These are phyloP conservation scores for Seira ritae DNA, from an alignment of 2,888 invertebrate species.

Conservation along the genomic window DNA sequence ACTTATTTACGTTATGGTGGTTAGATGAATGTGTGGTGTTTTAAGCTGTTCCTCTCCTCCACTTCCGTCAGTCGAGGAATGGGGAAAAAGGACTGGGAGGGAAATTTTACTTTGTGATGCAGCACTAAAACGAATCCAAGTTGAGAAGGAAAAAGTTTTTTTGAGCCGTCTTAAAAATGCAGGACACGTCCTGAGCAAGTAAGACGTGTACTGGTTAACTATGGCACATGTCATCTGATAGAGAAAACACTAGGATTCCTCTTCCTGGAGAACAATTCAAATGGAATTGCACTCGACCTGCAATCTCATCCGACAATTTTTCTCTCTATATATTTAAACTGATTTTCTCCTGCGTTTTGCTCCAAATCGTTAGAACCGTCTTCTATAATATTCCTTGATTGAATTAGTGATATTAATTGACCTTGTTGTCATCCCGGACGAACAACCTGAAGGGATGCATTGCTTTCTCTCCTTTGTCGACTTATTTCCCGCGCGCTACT, in stretches of 20 bases:
- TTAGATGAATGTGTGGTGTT: neutral
- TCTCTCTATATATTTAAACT: conserved; percentile 10
- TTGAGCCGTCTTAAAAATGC: conserved; percentile 41
- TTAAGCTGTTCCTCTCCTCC: neutral
- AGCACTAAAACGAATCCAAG: conserved; percentile 24
- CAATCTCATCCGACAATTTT: neutral
- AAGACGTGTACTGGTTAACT: conserved; percentile 52
- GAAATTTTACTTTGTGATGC: neutral
- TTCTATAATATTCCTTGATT: no score
- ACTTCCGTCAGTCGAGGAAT: neutral
- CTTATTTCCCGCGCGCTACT: no score
- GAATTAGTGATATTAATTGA: no score
- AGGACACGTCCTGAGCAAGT: conserved; percentile 39
- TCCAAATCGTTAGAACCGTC: no score
- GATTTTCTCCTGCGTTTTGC: neutral
- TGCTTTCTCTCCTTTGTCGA: no score
- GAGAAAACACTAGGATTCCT: neutral
- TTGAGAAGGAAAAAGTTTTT: conserved; percentile 14
- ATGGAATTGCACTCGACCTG: neutral
- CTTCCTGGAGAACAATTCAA: neutral
- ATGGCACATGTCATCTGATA: conserved; percentile 46
- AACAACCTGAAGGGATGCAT: no score
- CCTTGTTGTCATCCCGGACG: no score
- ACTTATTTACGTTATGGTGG: neutral
- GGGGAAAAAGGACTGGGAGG: conserved; percentile 13